A percentile compares a stretch with the other conserved stretches of the same genome.
phyloP scores from a whole-genome alignment of 2,113 vertebrate genomes.

The Pteruthius melanotis region DNA sequence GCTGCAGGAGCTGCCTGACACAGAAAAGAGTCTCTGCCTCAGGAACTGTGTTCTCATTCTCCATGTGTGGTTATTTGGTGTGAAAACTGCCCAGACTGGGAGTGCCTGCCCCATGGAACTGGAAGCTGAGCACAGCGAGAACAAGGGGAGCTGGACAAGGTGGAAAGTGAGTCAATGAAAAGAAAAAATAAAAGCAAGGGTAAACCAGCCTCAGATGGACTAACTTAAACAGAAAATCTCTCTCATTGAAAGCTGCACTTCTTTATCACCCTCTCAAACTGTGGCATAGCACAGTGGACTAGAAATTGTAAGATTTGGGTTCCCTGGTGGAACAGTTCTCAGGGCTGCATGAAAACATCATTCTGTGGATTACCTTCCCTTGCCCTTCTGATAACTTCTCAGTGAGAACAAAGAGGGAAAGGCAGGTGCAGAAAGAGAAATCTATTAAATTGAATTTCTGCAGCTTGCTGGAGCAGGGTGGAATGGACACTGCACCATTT shows the following conservation, averaged over 20 bases:
- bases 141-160: not conserved
- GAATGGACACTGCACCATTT: fast-evolving
- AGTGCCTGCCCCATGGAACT: not conserved
- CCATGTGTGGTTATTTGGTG: not conserved
- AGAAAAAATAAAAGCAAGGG: not conserved
- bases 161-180: not conserved
- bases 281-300: not conserved
- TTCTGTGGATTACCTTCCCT: not conserved
- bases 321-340: not conserved
- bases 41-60: not conserved
- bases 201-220: not conserved
- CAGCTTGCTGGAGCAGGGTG: not conserved
- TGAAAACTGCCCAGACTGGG: not conserved
- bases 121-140: not conserved
- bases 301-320: not conserved
- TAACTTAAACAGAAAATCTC: not conserved
- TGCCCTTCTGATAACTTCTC: not conserved
- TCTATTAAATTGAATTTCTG: not conserved
- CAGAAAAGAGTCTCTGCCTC: not conserved
- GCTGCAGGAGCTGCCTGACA: slow-evolving; percentile 8
- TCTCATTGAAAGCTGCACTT: not conserved
- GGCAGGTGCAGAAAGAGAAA: not conserved
- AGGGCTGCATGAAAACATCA: not conserved
- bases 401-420: not conserved
- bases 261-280: not conserved